These are phyloP conservation scores for Plestiodon gilberti DNA, from an alignment of 2,113 vertebrate species.

Conservation along the genomic window DNA sequence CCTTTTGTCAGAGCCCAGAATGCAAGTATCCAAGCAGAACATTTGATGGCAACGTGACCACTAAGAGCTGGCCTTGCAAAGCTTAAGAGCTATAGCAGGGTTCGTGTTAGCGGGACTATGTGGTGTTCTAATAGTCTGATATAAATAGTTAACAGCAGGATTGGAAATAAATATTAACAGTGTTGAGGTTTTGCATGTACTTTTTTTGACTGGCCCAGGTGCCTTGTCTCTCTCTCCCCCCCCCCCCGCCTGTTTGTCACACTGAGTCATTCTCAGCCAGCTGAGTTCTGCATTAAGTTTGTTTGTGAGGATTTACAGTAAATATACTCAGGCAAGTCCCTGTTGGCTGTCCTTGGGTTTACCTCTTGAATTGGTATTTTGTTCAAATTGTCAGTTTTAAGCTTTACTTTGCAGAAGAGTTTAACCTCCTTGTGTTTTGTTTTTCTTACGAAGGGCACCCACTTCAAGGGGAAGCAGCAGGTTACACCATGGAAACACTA, in stretches of 20 bases:
- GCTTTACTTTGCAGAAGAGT: neutral
- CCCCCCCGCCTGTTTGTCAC: neutral
- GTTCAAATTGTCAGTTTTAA: fast-evolving
- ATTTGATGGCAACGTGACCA: neutral
- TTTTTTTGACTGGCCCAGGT: neutral
- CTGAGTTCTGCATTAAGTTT: neutral
- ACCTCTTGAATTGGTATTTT: neutral
- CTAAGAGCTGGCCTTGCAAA: neutral
- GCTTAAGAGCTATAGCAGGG: neutral
- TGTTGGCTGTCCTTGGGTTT: fast-evolving
- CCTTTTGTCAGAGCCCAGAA: neutral
- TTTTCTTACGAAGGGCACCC: conserved; percentile 73
- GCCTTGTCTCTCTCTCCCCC: neutral
- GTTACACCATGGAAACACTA: conserved; percentile 87
- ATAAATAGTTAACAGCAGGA: neutral
- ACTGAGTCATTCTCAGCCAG: neutral
- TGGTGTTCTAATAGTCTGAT: neutral
- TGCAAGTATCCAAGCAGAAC: neutral
- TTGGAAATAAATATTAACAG: neutral
- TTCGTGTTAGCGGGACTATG: neutral
- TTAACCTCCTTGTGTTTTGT: neutral
- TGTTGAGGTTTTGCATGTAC: neutral
- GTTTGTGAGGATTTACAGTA: neutral
- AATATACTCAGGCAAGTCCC: fast-evolving
- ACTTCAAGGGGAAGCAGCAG: conserved; percentile 73